Evolutionary conservation across 2,797 vertebrate species (phyloP).

Genomic region (Poeciliopsis gracilis): DNA sequence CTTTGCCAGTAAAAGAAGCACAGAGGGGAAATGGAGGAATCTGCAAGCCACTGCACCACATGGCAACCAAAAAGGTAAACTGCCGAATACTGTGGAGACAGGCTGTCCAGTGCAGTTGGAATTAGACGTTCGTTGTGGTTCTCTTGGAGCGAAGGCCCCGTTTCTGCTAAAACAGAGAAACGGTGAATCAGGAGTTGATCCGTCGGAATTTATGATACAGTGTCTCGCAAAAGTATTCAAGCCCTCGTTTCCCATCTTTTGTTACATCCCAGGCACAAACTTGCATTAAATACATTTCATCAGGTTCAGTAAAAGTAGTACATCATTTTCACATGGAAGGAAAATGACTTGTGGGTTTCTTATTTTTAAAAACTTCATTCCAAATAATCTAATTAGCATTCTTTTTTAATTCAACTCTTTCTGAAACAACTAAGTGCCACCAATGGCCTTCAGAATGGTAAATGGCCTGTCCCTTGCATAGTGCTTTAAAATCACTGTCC

Average conservation of each 20-base stretch:
- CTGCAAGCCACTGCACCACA: constrained; percentile 76
- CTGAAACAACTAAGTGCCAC: neutral
- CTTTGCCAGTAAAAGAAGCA: constrained; percentile 81
- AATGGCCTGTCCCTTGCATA: too few species aligned
- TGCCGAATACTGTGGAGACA: constrained; percentile 81
- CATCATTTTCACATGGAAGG: neutral
- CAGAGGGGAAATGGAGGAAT: constrained; percentile 69
- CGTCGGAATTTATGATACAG: neutral
- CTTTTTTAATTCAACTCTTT: neutral
- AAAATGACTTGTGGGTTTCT: neutral
- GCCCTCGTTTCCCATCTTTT: neutral
- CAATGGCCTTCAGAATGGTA: neutral
- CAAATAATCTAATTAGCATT: neutral
- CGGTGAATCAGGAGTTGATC: neutral
- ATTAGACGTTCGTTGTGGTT: constrained; percentile 60
- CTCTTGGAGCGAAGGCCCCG: constrained; percentile 36
- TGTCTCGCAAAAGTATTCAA: neutral
- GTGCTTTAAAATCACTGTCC: too few species aligned
- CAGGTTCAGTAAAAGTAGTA: neutral
- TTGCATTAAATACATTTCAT: neutral
- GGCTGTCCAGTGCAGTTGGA: constrained; percentile 78
- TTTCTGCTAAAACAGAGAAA: constrained; percentile 39
- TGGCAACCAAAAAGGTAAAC: constrained; percentile 85
- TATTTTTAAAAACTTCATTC: neutral
- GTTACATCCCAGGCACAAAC: neutral